Conservation (phyloP, 2,113 vertebrate species). For the Acanthochromis polyacanthus region DNA sequence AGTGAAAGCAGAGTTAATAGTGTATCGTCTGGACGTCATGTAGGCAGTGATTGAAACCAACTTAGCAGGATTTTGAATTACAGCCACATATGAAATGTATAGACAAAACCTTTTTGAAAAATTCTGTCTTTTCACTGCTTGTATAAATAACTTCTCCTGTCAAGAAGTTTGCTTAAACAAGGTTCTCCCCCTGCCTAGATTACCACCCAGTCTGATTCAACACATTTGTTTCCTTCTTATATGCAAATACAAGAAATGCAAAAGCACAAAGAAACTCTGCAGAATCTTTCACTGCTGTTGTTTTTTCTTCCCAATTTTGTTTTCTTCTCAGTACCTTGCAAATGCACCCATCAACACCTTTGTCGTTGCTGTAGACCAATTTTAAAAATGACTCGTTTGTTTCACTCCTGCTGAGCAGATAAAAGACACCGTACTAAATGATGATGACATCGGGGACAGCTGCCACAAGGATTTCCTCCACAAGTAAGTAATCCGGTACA, state of each 20-base stretch:
- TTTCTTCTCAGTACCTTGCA: slow-evolving; percentile 17
- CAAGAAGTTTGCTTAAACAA: slow-evolving; percentile 7
- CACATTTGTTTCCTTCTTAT: slow-evolving; percentile 41
- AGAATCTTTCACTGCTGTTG: neutral
- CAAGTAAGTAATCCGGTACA: slow-evolving; percentile 87
- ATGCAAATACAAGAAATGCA: slow-evolving; percentile 38
- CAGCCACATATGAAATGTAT: neutral
- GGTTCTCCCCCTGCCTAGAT: neutral
- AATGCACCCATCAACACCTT: slow-evolving; percentile 38
- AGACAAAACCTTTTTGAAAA: neutral
- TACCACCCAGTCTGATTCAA: slow-evolving; percentile 33
- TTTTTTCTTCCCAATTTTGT: neutral
- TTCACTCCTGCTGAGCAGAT: slow-evolving; percentile 84
- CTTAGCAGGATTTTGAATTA: neutral
- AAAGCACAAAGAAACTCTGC: slow-evolving; percentile 7
- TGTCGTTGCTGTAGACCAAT: slow-evolving; percentile 40
- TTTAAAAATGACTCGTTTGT: slow-evolving; percentile 48
- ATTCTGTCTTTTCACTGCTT: neutral
- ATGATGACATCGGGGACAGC: slow-evolving; percentile 98
- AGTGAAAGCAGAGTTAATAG: neutral
- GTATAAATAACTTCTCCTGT: slow-evolving; percentile 9
- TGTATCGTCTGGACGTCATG: neutral
- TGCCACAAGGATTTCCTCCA: slow-evolving; percentile 97
- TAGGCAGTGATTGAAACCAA: neutral
- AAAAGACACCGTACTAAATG: slow-evolving; percentile 92